Evolutionary conservation across 2,888 invertebrate species (phyloP).

Genomic region (Cantharis flavilabris): DNA sequence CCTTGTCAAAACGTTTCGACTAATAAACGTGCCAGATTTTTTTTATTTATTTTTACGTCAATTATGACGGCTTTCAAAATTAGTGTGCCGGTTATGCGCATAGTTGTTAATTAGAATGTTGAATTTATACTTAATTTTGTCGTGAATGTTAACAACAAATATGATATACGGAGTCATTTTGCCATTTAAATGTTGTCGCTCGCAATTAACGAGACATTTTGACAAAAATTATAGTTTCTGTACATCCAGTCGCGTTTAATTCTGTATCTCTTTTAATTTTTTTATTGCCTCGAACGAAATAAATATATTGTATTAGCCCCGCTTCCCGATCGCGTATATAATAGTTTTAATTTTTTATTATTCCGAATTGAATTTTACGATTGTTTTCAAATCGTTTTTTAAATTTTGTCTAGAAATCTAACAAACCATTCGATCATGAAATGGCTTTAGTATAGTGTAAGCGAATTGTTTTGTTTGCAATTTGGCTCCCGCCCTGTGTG

Average conservation of each 20-base stretch:
- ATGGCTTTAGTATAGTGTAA: conserved; percentile 42
- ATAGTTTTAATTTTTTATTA: background rate
- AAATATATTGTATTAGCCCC: background rate
- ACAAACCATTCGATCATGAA: conserved; percentile 45
- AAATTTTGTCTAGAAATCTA: conserved; percentile 32
- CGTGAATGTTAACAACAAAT: background rate
- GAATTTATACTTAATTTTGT: background rate
- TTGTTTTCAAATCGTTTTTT: conserved; percentile 3
- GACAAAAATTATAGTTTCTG: background rate
- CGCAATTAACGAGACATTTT: background rate
- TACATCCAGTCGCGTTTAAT: background rate
- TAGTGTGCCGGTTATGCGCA: background rate
- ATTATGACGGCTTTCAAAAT: background rate
- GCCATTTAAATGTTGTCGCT: background rate
- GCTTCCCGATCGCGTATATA: background rate
- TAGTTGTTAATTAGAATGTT: conserved; percentile 1
- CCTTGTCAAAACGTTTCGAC: conserved; percentile 2
- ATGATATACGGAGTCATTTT: background rate
- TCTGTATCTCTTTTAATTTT: background rate
- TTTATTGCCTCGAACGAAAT: background rate
- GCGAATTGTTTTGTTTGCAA: conserved; percentile 54
- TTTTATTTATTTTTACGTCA: background rate
- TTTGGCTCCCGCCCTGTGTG: conserved; percentile 47
- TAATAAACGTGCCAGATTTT: background rate
- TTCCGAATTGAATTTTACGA: background rate